Conservation (phyloP, 2,113 vertebrate genomes). For the Mobula hypostoma region DNA sequence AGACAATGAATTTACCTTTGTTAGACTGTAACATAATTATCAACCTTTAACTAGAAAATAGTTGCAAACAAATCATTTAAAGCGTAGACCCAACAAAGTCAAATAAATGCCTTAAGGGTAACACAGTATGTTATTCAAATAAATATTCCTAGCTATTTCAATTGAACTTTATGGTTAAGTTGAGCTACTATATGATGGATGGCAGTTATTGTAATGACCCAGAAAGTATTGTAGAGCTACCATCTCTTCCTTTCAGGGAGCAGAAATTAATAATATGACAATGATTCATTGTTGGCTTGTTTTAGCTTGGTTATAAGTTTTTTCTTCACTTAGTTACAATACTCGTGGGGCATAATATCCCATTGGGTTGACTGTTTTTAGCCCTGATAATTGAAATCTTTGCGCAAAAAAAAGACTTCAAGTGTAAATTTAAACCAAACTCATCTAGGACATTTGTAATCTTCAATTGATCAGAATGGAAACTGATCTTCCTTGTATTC, state of each 20-base stretch:
- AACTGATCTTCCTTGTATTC: too few relatives aligned
- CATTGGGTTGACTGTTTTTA: background rate
- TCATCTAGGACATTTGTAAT: too few relatives aligned
- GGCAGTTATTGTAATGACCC: background rate
- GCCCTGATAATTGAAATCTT: background rate
- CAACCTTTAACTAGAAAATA: too few relatives aligned
- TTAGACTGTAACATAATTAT: too few relatives aligned
- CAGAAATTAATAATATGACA: background rate
- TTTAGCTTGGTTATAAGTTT: background rate
- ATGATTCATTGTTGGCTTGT: background rate
- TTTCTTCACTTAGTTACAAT: background rate
- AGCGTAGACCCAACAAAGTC: too few relatives aligned
- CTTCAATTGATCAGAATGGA: too few relatives aligned
- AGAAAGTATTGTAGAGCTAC: background rate
- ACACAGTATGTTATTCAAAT: background rate
- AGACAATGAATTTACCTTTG: too few relatives aligned
- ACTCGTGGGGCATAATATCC: background rate
- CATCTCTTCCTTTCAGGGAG: background rate
- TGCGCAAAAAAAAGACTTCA: background rate
- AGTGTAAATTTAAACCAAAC: background rate
- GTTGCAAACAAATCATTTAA: too few relatives aligned
- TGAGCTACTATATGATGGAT: background rate
- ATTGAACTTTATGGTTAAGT: background rate
- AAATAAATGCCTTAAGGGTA: too few relatives aligned
- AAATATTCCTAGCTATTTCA: background rate